These are phyloP conservation scores for Vulpes ferrilata DNA, from an alignment of 2,113 vertebrate genomes.

Conservation along the genomic window DNA sequence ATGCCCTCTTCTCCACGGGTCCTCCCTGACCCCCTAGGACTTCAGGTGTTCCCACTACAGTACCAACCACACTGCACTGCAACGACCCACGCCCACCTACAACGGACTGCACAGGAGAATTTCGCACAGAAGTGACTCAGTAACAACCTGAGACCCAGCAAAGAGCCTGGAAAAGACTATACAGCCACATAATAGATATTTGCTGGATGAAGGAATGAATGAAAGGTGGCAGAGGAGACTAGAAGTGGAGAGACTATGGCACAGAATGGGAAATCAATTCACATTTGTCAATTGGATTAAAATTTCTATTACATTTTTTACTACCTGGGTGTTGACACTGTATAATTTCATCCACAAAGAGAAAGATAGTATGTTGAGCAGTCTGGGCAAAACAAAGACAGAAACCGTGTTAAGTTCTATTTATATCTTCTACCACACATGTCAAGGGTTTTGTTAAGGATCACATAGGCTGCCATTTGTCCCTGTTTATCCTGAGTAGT, in stretches of 20 bases:
- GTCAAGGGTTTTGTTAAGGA: not conserved
- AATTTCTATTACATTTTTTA: not conserved
- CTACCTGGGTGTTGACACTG: not conserved
- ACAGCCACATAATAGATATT: not conserved
- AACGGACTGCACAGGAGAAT: not conserved
- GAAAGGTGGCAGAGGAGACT: not conserved
- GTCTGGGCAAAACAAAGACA: not conserved
- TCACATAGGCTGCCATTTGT: not conserved
- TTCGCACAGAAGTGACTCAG: not conserved
- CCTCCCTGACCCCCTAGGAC: not conserved
- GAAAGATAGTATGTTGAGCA: not conserved
- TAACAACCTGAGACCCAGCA: not conserved
- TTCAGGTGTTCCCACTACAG: not conserved
- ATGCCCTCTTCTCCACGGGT: no score
- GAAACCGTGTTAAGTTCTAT: not conserved
- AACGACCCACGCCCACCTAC: not conserved
- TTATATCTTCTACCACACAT: not conserved
- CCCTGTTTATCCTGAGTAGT: not conserved
- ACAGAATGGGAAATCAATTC: not conserved
- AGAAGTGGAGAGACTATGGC: not conserved
- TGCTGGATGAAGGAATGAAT: not conserved
- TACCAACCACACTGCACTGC: accelerated
- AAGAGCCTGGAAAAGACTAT: not conserved
- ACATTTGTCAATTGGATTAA: not conserved
- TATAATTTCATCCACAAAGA: not conserved